Evolutionary conservation across 2,113 vertebrate species (phyloP).

Genomic region (Tychaedon coryphoeus): DNA sequence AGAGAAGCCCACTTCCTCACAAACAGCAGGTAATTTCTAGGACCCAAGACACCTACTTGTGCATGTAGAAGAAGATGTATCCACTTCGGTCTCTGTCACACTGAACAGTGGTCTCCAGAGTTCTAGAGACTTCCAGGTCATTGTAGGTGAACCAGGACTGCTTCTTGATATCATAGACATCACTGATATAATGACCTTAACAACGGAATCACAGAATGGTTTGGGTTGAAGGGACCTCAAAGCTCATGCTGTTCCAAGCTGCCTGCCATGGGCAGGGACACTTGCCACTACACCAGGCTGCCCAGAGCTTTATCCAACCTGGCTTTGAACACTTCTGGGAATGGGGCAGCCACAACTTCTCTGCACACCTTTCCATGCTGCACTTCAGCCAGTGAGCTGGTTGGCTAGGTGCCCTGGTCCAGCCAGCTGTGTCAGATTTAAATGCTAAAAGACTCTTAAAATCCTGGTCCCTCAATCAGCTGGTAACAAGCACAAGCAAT

Average conservation of each 20-base stretch:
- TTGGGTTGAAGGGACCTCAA: background rate
- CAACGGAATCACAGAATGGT: background rate
- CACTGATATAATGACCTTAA: conserved; percentile 97
- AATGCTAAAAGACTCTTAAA: background rate
- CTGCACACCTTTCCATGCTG: background rate
- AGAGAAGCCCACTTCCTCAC: background rate
- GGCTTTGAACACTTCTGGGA: background rate
- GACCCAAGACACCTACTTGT: conserved; percentile 82
- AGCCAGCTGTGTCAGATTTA: background rate
- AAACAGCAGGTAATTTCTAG: background rate
- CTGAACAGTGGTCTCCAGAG: conserved; percentile 88
- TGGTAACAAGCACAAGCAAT: background rate
- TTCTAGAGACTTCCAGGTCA: conserved; percentile 93
- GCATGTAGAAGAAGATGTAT: conserved; percentile 99
- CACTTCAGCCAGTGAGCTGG: background rate
- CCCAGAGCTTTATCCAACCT: background rate
- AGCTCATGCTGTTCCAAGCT: background rate
- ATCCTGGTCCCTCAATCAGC: background rate
- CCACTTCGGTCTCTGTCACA: conserved; percentile 91
- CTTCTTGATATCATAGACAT: conserved; percentile 96
- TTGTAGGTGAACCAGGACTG: conserved; percentile 98
- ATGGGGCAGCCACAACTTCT: background rate
- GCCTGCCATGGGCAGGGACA: background rate
- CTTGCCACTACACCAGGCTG: background rate
- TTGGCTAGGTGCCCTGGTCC: background rate